Conservation (phyloP, 2,797 vertebrate species). For the Rhinatrema bivittatum region DNA sequence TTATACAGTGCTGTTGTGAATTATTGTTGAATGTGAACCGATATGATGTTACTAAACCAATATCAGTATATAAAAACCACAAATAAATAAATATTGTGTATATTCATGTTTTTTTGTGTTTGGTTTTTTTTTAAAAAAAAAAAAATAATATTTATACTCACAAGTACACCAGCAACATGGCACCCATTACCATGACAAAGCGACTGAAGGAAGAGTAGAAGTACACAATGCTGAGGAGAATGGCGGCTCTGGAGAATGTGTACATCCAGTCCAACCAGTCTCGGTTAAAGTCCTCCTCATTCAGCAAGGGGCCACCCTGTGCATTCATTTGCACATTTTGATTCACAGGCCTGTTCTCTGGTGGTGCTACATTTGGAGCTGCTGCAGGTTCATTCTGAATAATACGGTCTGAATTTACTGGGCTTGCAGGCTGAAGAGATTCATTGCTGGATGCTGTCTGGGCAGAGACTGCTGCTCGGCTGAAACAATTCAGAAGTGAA, state of each 20-base stretch:
- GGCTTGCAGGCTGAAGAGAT: slow-evolving; percentile 23
- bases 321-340: slow-evolving; percentile 84
- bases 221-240: slow-evolving; percentile 90
- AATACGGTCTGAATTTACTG: slow-evolving; percentile 38
- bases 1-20: too few relatives aligned
- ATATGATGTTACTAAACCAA: too few relatives aligned
- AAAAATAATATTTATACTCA: slow-evolving; percentile 59
- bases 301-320: slow-evolving; percentile 77
- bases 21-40: too few relatives aligned
- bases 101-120: too few relatives aligned
- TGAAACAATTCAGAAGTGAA: too few relatives aligned
- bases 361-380: slow-evolving; percentile 53
- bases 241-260: slow-evolving; percentile 76
- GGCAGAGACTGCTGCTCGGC: slow-evolving; percentile 75
- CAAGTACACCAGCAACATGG: slow-evolving; percentile 91
- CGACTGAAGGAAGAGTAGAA: slow-evolving; percentile 95
- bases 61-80: too few relatives aligned
- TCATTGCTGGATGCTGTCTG: slow-evolving; percentile 55
- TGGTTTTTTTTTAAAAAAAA: too few relatives aligned
- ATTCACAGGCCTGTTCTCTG: slow-evolving; percentile 67
- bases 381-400: slow-evolving; percentile 58
- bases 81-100: too few relatives aligned
- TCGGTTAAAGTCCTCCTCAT: slow-evolving; percentile 85
- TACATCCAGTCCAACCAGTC: slow-evolving; percentile 97
- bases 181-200: slow-evolving; percentile 90